Evolutionary conservation across 1,140 invertebrate species (phyloP).

Genomic region (Piezodorus guildinii): DNA sequence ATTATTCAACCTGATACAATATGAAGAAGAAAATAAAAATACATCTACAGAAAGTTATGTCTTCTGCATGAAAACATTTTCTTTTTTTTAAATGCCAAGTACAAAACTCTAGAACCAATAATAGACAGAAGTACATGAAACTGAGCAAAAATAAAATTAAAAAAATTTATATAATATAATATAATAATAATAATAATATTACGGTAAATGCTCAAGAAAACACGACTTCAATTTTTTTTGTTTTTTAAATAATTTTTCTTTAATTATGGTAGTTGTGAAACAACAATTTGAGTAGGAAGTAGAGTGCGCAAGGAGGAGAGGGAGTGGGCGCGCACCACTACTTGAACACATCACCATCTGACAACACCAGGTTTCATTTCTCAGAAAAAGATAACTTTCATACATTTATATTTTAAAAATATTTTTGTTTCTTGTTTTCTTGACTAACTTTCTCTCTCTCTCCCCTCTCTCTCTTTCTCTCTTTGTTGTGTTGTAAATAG

Average conservation of each 20-base stretch:
- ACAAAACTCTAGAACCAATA: conserved; percentile 16
- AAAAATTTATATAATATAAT: conserved; percentile 16
- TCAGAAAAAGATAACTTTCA: not conserved
- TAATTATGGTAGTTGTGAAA: conserved; percentile 8
- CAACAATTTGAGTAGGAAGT: conserved; percentile 13
- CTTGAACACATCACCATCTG: conserved; percentile 4
- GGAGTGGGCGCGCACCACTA: not conserved
- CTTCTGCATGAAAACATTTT: conserved; percentile 16
- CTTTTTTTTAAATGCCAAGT: conserved; percentile 14
- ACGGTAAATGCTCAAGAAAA: conserved; percentile 23
- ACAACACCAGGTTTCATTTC: conserved; percentile 2
- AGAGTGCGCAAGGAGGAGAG: conserved; percentile 3
- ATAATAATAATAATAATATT: conserved; percentile 21
- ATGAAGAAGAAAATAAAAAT: conserved; percentile 22
- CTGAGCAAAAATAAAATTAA: conserved; percentile 22
- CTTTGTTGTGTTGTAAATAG: conserved; percentile 9
- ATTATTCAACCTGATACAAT: conserved; percentile 21
- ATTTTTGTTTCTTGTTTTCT: not conserved
- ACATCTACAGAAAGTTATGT: conserved; percentile 20
- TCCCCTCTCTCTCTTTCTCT: conserved; percentile 7
- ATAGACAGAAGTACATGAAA: conserved; percentile 20
- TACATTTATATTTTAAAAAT: conserved; percentile 4
- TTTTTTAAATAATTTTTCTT: conserved; percentile 2
- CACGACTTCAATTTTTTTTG: conserved; percentile 19
- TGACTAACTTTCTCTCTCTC: conserved; percentile 2